Evolutionary conservation across 2,113 vertebrate genomes (phyloP).

Genomic region (Furnarius figulus): DNA sequence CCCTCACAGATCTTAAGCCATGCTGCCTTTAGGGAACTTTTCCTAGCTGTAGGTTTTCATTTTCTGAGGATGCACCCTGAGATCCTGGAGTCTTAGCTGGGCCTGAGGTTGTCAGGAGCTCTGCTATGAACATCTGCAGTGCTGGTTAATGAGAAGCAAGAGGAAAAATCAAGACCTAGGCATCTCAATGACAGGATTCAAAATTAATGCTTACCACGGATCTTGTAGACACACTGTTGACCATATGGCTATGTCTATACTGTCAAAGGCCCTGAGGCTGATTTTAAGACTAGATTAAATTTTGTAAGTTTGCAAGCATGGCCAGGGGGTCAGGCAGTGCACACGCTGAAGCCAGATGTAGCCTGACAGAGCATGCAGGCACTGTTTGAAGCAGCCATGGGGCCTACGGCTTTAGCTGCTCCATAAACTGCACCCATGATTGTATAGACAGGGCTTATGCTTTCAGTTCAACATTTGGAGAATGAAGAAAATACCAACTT

Average conservation of each 20-base stretch:
- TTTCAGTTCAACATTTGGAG: slow-evolving; percentile 16
- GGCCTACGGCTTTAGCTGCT: neutral
- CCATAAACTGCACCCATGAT: neutral
- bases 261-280: neutral
- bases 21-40: neutral
- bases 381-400: neutral
- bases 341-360: slow-evolving; percentile 36
- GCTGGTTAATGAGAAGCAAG: neutral
- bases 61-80: neutral
- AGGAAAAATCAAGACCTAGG: neutral
- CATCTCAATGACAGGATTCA: neutral
- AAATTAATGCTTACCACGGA: neutral
- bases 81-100: neutral
- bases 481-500: slow-evolving; percentile 42
- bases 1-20: fast-evolving
- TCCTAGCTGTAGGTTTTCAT: neutral
- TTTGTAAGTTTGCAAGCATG: neutral
- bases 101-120: neutral
- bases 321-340: slow-evolving; percentile 20
- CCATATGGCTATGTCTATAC: neutral
- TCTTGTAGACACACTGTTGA: neutral
- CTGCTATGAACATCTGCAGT: neutral
- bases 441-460: neutral
- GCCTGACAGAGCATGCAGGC: neutral
- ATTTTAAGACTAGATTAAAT: slow-evolving; percentile 22